phyloP scores from a whole-genome alignment of 2,888 invertebrate species.

The Drosophila diplacantha region DNA sequence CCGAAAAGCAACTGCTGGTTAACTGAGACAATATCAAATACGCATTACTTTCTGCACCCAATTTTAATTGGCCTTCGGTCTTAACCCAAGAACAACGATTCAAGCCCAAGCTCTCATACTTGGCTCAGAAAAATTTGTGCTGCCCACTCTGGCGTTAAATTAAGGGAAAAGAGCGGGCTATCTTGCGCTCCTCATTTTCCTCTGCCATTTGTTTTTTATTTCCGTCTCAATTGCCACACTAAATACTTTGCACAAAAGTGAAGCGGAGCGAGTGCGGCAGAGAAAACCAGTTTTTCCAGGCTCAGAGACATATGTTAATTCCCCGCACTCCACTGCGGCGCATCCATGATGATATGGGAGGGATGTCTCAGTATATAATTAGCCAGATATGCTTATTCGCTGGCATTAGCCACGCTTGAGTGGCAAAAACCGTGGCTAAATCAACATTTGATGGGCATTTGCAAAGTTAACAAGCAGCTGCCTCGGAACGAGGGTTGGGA shows the following conservation, averaged over 20 bases:
- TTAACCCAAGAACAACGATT: conserved; percentile 25
- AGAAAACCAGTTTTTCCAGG: conserved; percentile 49
- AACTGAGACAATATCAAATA: conserved; percentile 51
- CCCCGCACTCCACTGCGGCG: conserved; percentile 5
- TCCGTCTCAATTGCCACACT: conserved; percentile 70
- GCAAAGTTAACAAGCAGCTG: conserved; percentile 34
- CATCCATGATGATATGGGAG: conserved; percentile 8
- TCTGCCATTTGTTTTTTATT: conserved; percentile 43
- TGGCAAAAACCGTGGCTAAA: conserved; percentile 54
- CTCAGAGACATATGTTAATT: conserved; percentile 40
- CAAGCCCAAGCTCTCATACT: conserved; percentile 10
- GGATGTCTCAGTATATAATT: conserved; percentile 33
- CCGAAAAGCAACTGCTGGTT: conserved; percentile 14
- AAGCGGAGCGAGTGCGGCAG: conserved; percentile 20
- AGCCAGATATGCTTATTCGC: conserved; percentile 24
- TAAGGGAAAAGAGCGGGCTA: conserved; percentile 42
- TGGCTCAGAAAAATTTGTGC: conserved; percentile 44
- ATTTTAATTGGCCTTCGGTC: conserved; percentile 59
- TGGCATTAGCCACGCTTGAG: conserved; percentile 63
- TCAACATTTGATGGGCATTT: conserved; percentile 66
- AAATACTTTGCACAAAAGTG: conserved; percentile 56
- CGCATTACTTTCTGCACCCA: conserved; percentile 51
- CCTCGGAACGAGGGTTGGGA: conserved; percentile 1
- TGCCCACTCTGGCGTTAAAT: conserved; percentile 60
- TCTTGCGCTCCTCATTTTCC: conserved; percentile 23